phyloP scores from a whole-genome alignment of 2,113 vertebrate genomes.

The Actenoides lindsayi region DNA sequence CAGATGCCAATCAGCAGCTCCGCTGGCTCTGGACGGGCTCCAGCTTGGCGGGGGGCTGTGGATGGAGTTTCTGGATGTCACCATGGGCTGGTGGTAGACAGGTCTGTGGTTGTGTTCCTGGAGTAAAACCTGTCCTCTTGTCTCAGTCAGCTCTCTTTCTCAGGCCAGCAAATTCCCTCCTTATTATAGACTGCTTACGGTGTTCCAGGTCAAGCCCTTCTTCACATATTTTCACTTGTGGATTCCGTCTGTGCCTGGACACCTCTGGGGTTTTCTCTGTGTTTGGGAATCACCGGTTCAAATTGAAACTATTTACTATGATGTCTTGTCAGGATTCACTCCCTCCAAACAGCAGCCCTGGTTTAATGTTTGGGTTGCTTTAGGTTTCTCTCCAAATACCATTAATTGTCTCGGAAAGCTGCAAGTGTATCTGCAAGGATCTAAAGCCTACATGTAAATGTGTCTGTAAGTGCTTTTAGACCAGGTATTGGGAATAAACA shows the following conservation, averaged over 20 bases:
- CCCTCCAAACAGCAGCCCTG: not conserved
- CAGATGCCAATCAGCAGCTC: not conserved
- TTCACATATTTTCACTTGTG: not conserved
- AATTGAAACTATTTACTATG: not conserved
- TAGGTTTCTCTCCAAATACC: not conserved
- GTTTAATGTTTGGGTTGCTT: not conserved
- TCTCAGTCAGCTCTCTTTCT: not conserved
- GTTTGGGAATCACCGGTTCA: not conserved
- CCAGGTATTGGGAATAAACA: not conserved
- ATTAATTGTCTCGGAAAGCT: not conserved
- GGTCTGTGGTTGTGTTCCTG: not conserved
- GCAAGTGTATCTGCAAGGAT: rapidly evolving
- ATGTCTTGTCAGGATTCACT: not conserved
- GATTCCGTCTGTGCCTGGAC: not conserved
- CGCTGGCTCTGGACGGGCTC: not conserved
- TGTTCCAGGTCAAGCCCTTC: not conserved
- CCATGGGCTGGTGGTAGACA: not conserved
- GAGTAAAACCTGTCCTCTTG: not conserved
- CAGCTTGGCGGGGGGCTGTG: not conserved
- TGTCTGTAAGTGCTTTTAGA: not conserved
- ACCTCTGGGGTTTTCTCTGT: not conserved
- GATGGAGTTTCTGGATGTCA: not conserved
- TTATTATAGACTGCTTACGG: not conserved
- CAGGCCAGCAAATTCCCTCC: not conserved
- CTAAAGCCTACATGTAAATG: not conserved